Conservation (phyloP, 2,797 vertebrate genomes). For the Morus bassanus region DNA sequence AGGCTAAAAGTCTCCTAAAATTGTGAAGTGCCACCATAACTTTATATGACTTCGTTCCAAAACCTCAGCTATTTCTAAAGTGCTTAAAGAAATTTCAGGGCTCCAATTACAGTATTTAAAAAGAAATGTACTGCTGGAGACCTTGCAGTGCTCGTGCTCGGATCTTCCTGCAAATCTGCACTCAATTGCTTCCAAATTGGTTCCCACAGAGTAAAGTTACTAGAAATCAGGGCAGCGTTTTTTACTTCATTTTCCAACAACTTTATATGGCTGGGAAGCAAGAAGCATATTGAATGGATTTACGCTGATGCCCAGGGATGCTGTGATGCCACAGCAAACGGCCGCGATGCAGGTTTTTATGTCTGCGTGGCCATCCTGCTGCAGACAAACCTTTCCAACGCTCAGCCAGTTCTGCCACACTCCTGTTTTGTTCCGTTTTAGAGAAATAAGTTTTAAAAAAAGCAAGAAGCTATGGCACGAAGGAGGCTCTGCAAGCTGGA, state of each 20-base stretch:
- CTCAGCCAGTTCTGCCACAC: background rate
- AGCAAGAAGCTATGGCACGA: background rate
- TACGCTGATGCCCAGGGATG: background rate
- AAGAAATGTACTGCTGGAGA: slow-evolving; percentile 39
- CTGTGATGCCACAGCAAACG: background rate
- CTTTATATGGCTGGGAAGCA: background rate
- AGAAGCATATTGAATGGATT: slow-evolving; percentile 50
- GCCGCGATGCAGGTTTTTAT: background rate
- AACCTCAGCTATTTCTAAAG: slow-evolving; percentile 41
- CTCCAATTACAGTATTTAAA: slow-evolving; percentile 51
- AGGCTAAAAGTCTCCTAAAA: slow-evolving; percentile 60
- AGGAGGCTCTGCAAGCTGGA: background rate
- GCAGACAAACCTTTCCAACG: background rate
- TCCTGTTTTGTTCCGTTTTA: background rate
- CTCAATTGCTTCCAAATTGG: slow-evolving; percentile 32
- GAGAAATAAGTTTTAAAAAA: background rate
- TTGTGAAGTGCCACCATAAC: slow-evolving; percentile 54
- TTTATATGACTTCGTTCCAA: slow-evolving; percentile 55
- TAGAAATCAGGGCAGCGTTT: slow-evolving; percentile 36
- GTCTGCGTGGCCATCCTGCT: rapidly evolving
- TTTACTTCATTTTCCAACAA: background rate
- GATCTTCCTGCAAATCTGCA: slow-evolving; percentile 35
- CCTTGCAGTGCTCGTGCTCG: background rate
- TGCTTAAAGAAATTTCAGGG: slow-evolving; percentile 50
- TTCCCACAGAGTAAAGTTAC: slow-evolving; percentile 8